Evolutionary conservation across 2,113 vertebrate species (phyloP).

Genomic region (Sebastes fasciatus): DNA sequence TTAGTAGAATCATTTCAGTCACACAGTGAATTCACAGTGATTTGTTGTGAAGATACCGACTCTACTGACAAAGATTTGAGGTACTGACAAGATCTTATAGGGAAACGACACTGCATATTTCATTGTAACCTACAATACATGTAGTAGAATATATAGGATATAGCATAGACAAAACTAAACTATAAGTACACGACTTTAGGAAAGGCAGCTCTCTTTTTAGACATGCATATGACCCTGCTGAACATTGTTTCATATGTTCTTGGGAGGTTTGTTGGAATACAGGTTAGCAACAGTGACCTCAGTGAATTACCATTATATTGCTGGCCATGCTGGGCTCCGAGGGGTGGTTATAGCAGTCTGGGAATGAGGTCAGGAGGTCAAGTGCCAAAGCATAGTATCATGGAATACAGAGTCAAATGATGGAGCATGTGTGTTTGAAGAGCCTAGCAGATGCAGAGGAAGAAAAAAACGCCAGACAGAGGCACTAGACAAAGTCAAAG

Average conservation of each 20-base stretch:
- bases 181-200: background rate
- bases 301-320: slow-evolving; percentile 70
- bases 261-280: slow-evolving; percentile 51
- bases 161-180: background rate
- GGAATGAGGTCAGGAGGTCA: slow-evolving; percentile 77
- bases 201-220: background rate
- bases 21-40: background rate
- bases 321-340: slow-evolving; percentile 52
- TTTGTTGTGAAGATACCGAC: background rate
- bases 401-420: slow-evolving; percentile 72
- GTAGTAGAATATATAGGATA: background rate
- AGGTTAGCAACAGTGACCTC: slow-evolving; percentile 59
- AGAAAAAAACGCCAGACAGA: slow-evolving; percentile 34
- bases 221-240: background rate
- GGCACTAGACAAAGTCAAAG: slow-evolving; percentile 62
- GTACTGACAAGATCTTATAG: background rate
- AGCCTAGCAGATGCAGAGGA: slow-evolving; percentile 68
- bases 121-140: background rate
- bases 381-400: slow-evolving; percentile 72
- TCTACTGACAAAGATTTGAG: background rate
- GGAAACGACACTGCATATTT: background rate
- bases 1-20: background rate
- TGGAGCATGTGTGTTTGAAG: slow-evolving; percentile 74
- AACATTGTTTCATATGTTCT: slow-evolving; percentile 32
- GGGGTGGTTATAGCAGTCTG: slow-evolving; percentile 66